phyloP scores from a whole-genome alignment of 2,113 vertebrate species.

The Sardina pilchardus region DNA sequence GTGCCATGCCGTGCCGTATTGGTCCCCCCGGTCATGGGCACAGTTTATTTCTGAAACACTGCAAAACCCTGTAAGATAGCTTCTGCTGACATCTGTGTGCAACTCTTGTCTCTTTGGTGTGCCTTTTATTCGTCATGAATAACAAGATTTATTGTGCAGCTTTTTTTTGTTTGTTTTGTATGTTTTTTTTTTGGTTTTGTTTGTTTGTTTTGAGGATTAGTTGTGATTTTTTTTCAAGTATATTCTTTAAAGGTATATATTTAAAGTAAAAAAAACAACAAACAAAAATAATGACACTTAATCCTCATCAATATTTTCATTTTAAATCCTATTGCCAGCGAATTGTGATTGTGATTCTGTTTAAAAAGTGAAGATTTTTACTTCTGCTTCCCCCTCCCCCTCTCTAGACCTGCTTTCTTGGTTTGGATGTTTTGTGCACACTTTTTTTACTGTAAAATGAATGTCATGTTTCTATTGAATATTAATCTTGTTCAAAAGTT shows the following conservation, averaged over 20 bases:
- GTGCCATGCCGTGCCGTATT: background rate
- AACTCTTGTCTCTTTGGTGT: constrained; percentile 72
- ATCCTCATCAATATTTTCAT: constrained; percentile 65
- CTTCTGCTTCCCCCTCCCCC: constrained; percentile 49
- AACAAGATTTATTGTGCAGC: constrained; percentile 74
- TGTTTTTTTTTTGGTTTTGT: constrained; percentile 59
- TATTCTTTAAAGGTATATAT: constrained; percentile 59
- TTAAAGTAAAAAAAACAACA: constrained; percentile 61
- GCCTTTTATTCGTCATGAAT: constrained; percentile 76
- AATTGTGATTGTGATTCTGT: constrained; percentile 65
- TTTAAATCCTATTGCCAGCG: constrained; percentile 67
- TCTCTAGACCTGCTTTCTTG: constrained; percentile 37
- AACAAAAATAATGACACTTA: constrained; percentile 51
- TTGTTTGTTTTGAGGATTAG: constrained; percentile 69
- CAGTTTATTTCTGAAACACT: constrained; percentile 51
- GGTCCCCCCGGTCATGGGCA: background rate
- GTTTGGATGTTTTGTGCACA: constrained; percentile 49
- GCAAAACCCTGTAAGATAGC: constrained; percentile 71
- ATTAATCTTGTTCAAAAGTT: constrained; percentile 72
- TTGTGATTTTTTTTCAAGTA: constrained; percentile 67
- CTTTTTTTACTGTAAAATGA: constrained; percentile 67
- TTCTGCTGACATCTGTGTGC: constrained; percentile 73
- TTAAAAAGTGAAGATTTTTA: constrained; percentile 68
- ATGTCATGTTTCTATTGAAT: constrained; percentile 77
- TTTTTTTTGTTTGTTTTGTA: constrained; percentile 60